phyloP scores from a whole-genome alignment of 2,797 vertebrate species.

The Alca torda region DNA sequence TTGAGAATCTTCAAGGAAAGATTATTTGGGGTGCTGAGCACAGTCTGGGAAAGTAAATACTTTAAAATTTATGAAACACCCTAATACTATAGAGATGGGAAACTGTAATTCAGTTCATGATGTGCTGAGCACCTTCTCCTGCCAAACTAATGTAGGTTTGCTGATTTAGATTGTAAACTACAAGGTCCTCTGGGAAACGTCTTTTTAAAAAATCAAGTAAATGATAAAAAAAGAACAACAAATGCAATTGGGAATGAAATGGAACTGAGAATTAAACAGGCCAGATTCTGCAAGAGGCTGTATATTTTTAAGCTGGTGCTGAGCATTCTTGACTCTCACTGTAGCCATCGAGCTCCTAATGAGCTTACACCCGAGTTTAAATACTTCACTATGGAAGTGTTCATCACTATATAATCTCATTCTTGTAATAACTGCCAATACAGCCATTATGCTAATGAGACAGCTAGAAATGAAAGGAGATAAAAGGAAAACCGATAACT shows the following conservation, averaged over 20 bases:
- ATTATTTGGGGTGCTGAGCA: background rate
- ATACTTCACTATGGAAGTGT: conserved; percentile 10
- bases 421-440: conserved; percentile 51
- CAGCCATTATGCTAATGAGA: conserved; percentile 55
- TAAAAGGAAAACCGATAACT: background rate
- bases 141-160: background rate
- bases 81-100: background rate
- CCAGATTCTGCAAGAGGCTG: background rate
- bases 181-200: background rate
- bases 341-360: background rate
- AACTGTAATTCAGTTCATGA: background rate
- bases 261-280: background rate
- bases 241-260: background rate
- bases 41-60: background rate
- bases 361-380: conserved; percentile 30
- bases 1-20: background rate
- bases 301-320: background rate
- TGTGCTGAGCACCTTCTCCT: background rate
- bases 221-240: background rate
- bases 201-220: background rate
- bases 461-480: conserved; percentile 43
- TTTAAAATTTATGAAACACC: background rate
- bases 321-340: background rate
- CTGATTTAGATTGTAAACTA: background rate
- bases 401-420: conserved; percentile 46